Evolutionary conservation across 2,113 vertebrate species (phyloP), one percentile per base, ranked within the genome.

Genomic region (Coptodon rendalli): DNA sequence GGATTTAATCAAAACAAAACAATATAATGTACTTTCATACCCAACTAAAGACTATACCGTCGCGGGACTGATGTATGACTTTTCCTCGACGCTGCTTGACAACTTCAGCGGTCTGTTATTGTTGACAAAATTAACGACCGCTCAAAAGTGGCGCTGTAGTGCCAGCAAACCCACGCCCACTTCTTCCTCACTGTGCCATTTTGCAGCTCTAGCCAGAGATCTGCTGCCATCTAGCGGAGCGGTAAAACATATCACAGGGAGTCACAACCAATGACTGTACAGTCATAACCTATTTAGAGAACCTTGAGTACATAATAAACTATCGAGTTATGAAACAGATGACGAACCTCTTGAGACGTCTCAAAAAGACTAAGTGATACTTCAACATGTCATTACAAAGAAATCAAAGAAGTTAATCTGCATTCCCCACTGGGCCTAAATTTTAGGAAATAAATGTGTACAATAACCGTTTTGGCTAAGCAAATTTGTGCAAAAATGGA

Each of bases 71-170:
- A 0, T 40, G 4, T 57, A 7, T 85, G 45, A 7, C 2, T 34
- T 34, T 81, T 63, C 24, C 38, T 84, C n/a, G 56, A 86, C 73
- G 4, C 84, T 52, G 80, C 29, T 66, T 73, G 2, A 19, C 11
- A 43, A 79, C 84, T 68, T 83, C 6, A 40, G 7, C 9, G 3
- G 19, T 73, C 2, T 40, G 2, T 53, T 31, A 6, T 66, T 87
- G 57, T 83, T 56, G 4, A 12, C 6, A 22, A 16, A 10, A 3
- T 2, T 3, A 5, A 29, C n/a, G 3, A 63, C n/a, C 16, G 87
- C 90, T 95, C 86, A 92, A 95, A 96, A 92, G 93, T 93, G 86
- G 92, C 94, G 93, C 90, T 89, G 89, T 68, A 29, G 86, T n/a
- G 13, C 13, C 24, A 9, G 38, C 2, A 2, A 80, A 45, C 22